Evolutionary conservation across 1,140 invertebrate genomes (phyloP), one percentile per base, ranked within the genome.

Genomic region (Drosophila azteca): DNA sequence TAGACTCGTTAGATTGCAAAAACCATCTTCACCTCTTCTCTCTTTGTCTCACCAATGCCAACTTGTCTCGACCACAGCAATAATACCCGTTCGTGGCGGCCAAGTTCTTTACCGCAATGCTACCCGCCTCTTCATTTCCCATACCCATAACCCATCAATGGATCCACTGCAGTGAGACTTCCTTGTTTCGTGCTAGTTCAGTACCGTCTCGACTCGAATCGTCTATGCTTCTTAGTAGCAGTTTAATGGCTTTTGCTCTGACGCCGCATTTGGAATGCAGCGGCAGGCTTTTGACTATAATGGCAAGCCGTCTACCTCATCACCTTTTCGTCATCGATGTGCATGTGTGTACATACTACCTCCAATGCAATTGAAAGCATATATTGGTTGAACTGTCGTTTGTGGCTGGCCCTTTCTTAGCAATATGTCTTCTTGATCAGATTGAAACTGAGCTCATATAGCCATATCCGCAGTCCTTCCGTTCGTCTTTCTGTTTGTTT

Each of bases 171-270:
- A 81, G 44, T 73, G 79, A 67, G 79, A 81, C 81, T 85, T 85
- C 81, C 81, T 85, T 87, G 81, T 87, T 82, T 85, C 78, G 78
- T 87, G 81, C 83, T 82, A 73, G 78, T 87, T 74, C 55, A 64
- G 67, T 69, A 64, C 50, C 54, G 46, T 50, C 52, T 66, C 26
- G 61, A 49, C 41, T 70, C 60, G 53, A 70, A 52, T 83, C 63
- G 29, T 69, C 49, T 63, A 48, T 73, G 63, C 71, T 61, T 82
- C 73, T 67, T 78, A 87, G 77, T 74, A 79, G 82, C 81, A 87
- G 77, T 74, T 87, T 87, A 78, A 85, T 81, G 82, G 84, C 82
- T 82, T 77, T 85, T 73, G 75, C 67, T 80, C 66, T 82, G 74
- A 77, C 46, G 51, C 74, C 53, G 53, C 44, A 54, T 68, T 54